A percentile compares a stretch with the other conserved stretches of the same genome.
Evolutionary conservation across 2,888 invertebrate species (phyloP).

Genomic region (Invenusta paracnida): DNA sequence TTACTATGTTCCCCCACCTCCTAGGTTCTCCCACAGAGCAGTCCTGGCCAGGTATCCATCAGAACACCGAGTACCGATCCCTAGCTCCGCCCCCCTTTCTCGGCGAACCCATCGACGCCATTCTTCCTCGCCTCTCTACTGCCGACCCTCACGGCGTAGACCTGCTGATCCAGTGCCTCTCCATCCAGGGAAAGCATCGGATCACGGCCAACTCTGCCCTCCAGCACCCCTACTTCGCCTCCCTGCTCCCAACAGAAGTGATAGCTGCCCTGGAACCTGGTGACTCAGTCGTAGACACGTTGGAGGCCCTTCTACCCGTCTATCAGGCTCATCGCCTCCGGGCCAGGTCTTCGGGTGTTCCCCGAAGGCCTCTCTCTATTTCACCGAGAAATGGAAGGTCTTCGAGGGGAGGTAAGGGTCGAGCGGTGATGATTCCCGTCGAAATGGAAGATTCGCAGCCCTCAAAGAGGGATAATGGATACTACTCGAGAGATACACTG

Average conservation of each 20-base stretch:
- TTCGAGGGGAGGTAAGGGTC: too few relatives aligned
- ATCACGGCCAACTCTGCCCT: neutral
- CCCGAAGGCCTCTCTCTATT: too few relatives aligned
- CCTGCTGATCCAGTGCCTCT: neutral
- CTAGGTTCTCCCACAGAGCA: constrained; percentile 7
- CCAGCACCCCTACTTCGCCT: constrained; percentile 4
- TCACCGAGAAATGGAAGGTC: too few relatives aligned
- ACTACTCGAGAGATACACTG: too few relatives aligned
- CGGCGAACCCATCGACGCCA: neutral
- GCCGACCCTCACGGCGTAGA: neutral
- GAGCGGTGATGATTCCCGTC: too few relatives aligned
- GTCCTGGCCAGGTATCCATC: constrained; percentile 1
- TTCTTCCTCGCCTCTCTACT: neutral
- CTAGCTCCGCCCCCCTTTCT: neutral
- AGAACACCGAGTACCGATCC: neutral
- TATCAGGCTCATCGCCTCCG: neutral
- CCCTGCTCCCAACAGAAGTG: too few relatives aligned
- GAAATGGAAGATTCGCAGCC: too few relatives aligned
- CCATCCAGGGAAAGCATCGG: neutral
- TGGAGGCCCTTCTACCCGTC: neutral
- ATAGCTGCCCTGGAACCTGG: neutral
- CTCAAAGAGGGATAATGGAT: too few relatives aligned
- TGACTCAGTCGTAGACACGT: neutral
- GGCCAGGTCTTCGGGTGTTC: too few relatives aligned
- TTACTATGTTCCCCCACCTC: too few relatives aligned